Evolutionary conservation across 2,113 vertebrate species (phyloP).

Genomic region (Rafetus swinhoei): DNA sequence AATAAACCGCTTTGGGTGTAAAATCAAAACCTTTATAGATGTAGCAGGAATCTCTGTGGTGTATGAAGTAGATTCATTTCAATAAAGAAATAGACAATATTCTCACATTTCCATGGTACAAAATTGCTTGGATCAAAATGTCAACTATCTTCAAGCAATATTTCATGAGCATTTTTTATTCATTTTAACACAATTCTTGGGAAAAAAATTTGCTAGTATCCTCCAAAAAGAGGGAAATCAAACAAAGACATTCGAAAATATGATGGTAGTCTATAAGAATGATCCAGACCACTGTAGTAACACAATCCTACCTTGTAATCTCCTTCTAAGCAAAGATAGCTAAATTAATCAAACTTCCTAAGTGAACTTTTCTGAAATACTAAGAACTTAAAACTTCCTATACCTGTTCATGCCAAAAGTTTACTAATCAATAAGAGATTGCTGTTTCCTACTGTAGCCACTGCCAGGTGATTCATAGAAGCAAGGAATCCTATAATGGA

Average conservation of each 20-base stretch:
- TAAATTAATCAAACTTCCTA: background rate
- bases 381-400: background rate
- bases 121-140: background rate
- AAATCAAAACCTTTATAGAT: background rate
- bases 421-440: background rate
- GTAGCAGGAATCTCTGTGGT: background rate
- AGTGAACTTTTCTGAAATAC: background rate
- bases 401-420: background rate
- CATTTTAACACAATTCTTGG: background rate
- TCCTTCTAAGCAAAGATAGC: background rate
- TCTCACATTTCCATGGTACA: background rate
- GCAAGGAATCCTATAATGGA: background rate
- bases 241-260: background rate
- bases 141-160: background rate
- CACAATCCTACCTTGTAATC: background rate
- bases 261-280: accelerated
- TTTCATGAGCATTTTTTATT: background rate
- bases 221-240: background rate
- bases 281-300: background rate
- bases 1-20: accelerated
- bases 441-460: background rate
- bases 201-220: background rate
- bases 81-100: background rate
- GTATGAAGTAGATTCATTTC: background rate
- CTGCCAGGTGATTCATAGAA: background rate